Conservation (phyloP, 2,888 invertebrate genomes). For the Aleiodes leptofemur region DNA sequence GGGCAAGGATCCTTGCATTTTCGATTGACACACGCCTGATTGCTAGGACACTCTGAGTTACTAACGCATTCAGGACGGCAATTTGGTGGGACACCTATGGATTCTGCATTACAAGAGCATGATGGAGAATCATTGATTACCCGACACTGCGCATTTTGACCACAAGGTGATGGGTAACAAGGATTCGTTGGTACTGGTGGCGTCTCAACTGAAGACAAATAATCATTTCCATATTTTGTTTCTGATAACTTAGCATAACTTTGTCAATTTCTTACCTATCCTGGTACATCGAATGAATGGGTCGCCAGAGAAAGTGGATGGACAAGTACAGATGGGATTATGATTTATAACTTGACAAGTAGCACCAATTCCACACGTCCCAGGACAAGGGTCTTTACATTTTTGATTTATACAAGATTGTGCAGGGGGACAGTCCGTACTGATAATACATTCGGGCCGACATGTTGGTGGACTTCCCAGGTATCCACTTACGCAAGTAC, state of each 20-base stretch:
- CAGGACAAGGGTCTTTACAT: conserved; percentile 79
- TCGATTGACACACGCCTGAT: conserved; percentile 85
- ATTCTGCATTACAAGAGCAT: conserved; percentile 82
- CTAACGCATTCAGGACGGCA: conserved; percentile 87
- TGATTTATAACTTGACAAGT: conserved; percentile 81
- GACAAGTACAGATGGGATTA: conserved; percentile 81
- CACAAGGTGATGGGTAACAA: conserved; percentile 74
- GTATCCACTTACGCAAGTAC: conserved; percentile 80
- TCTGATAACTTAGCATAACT: neutral
- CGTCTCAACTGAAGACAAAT: conserved; percentile 47
- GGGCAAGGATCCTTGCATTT: conserved; percentile 87
- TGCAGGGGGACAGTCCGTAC: conserved; percentile 80
- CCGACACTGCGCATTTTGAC: conserved; percentile 81
- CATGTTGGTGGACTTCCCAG: conserved; percentile 82
- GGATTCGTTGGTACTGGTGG: conserved; percentile 56
- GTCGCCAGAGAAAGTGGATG: conserved; percentile 79
- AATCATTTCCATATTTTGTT: neutral
- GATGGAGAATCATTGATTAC: conserved; percentile 79
- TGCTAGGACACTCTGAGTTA: conserved; percentile 84
- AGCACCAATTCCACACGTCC: conserved; percentile 79
- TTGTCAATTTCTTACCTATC: conserved; percentile 77
- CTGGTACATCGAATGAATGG: conserved; percentile 77
- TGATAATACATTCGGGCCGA: conserved; percentile 82
- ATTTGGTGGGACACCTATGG: conserved; percentile 83
- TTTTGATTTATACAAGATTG: conserved; percentile 83